Percentiles rank a stretch among this genome's conserved stretches.
Conservation (phyloP, 2,888 invertebrate genomes). For the Pherbina coryleti region DNA sequence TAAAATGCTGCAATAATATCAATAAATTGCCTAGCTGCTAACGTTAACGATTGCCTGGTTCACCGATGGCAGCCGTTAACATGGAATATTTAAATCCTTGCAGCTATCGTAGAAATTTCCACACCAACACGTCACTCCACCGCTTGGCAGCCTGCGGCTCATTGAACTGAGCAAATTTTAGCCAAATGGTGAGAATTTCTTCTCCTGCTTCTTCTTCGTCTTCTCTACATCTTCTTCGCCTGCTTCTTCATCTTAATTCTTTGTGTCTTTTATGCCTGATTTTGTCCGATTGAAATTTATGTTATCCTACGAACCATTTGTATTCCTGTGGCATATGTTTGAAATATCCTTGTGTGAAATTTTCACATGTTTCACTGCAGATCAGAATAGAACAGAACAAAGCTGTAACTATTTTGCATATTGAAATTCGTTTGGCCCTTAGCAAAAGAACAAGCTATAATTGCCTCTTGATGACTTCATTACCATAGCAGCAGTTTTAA, state of each 20-base stretch:
- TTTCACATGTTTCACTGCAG: background rate
- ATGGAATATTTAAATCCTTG: conserved; percentile 22
- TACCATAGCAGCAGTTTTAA: conserved; percentile 4
- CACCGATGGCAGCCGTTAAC: conserved; percentile 18
- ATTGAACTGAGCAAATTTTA: background rate
- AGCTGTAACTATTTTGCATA: background rate
- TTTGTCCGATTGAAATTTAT: conserved; percentile 27
- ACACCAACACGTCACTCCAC: background rate
- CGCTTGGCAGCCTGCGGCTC: background rate
- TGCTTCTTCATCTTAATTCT: background rate
- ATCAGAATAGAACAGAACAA: background rate
- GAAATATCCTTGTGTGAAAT: background rate
- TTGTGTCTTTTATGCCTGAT: background rate
- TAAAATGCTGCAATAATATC: conserved; percentile 27
- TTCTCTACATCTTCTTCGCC: background rate
- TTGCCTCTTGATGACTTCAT: conserved; percentile 24
- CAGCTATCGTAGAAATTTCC: background rate
- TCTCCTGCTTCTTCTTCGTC: background rate
- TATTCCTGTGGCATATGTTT: conserved; percentile 18
- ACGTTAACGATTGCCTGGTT: conserved; percentile 37
- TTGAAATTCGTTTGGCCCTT: background rate
- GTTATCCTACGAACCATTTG: conserved; percentile 17
- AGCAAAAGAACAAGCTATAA: background rate
- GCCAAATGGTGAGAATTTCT: conserved; percentile 1
- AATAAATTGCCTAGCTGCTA: conserved; percentile 39